Conservation (phyloP, 2,888 invertebrate species). For the Blomia tropicalis region DNA sequence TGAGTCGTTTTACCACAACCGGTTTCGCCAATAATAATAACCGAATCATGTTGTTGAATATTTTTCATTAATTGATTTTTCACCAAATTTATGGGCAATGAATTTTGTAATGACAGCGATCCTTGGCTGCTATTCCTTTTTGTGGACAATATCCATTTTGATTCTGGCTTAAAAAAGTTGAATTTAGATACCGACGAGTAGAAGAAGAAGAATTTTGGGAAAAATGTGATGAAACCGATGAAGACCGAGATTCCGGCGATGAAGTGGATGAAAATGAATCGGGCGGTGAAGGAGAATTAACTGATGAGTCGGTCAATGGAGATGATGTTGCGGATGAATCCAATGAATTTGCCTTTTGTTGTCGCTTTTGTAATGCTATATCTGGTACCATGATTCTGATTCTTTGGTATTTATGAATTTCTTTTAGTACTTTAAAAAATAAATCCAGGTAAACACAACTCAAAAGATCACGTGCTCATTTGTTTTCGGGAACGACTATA, state of each 20-base stretch:
- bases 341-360: not conserved
- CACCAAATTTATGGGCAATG: constrained; percentile 26
- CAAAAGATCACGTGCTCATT: no score
- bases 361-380: not conserved
- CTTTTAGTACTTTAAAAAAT: no score
- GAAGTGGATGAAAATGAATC: not conserved
- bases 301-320: constrained; percentile 1
- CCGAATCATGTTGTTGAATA: constrained; percentile 38
- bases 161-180: no score
- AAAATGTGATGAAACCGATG: not conserved
- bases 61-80: constrained; percentile 24
- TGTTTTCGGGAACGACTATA: no score
- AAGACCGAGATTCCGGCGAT: constrained; percentile 9
- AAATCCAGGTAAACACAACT: no score
- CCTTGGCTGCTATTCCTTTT: not conserved
- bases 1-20: constrained; percentile 96
- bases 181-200: no score
- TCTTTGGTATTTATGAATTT: no score
- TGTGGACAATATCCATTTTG: no score
- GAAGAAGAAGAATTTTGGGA: not conserved
- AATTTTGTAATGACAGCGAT: not conserved
- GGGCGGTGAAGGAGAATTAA: not conserved
- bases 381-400: constrained; percentile 12
- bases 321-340: constrained; percentile 5
- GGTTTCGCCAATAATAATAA: constrained; percentile 84